Base-by-base conservation (phyloP, 2,113 vertebrate species). In the Spea bombifrons region DNA sequence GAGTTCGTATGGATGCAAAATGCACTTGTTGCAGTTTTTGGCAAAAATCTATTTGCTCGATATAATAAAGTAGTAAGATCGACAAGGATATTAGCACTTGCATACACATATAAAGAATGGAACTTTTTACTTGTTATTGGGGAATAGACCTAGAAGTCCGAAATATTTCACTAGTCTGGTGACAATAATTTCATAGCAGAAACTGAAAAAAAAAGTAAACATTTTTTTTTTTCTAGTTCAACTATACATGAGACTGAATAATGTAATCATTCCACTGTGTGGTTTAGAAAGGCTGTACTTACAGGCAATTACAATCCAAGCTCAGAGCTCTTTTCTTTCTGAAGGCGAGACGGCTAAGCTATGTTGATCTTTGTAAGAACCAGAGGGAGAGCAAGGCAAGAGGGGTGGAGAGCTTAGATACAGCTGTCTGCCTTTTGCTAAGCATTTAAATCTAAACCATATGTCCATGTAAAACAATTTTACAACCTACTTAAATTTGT, bases 31-130 rank as follows among this genome's bases (percentile, higher is more conserved):
- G 17, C 71, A 43, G 48, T 13, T 49, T 79, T 73, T 50, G 17
- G 53, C 57, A 53, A 53, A 50, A 47, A 53, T n/a, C 15, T 64
- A 49, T 71, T 52, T 65, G 69, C 13, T 64, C 48, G 1, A 64
- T 49, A 49, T 61, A 75, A 69, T 70, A 73, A 78, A 85, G 64
- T 57, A 82, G 72, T 82, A 83, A 81, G 84, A 84, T 83, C 83
- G 52, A 44, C 87, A 87, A 88, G 87, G 90, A 87, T 87, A 79
- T 82, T 84, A 85, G 88, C 83, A 84, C 81, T 44, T 71, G 70
- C 82, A 86, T 88, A 83, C 67, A 80, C 83, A 82, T 80, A 30
- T 30, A 30, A 30, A 30, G 30, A 30, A 30, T 30, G 30, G 30
- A 30, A 30, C 30, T 30, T 30, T 30, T 30, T 30, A 30, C 30